Percentiles rank a stretch among this genome's conserved stretches.
Evolutionary conservation across 2,113 vertebrate species (phyloP).

Genomic region (Malaclemys terrapin): DNA sequence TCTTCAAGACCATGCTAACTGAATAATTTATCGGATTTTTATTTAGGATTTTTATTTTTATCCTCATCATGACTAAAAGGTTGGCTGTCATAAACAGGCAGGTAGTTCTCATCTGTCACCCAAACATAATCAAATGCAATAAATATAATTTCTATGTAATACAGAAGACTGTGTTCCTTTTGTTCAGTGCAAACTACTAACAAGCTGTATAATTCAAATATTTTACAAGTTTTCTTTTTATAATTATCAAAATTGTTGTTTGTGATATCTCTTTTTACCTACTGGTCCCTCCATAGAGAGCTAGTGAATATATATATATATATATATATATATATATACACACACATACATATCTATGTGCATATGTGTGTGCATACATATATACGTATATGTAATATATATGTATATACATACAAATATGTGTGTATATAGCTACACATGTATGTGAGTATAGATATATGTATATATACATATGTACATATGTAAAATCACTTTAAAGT

Average conservation of each 20-base stretch:
- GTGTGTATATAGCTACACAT: constrained; percentile 60
- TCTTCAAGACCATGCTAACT: constrained; percentile 26
- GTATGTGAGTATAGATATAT: constrained; percentile 61
- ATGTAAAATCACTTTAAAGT: constrained; percentile 72
- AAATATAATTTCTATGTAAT: constrained; percentile 72
- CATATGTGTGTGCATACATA: not conserved
- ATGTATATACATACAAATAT: constrained; percentile 50
- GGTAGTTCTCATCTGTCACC: constrained; percentile 52
- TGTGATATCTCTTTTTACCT: constrained; percentile 39
- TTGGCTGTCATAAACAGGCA: constrained; percentile 44
- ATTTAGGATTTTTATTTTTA: not conserved
- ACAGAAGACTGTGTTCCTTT: constrained; percentile 61
- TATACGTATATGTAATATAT: constrained; percentile 7
- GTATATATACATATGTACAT: constrained; percentile 63
- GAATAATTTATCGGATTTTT: constrained; percentile 15
- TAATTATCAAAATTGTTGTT: constrained; percentile 6
- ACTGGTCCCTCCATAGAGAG: not conserved
- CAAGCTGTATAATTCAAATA: not conserved
- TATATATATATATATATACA: not conserved
- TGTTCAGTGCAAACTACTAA: constrained; percentile 43
- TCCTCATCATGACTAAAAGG: constrained; percentile 1
- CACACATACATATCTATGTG: not conserved
- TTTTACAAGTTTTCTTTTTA: constrained; percentile 5
- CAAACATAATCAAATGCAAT: constrained; percentile 75
- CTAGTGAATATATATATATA: not conserved